These are phyloP conservation scores for Drosophila quasianomalipes DNA, from an alignment of 2,888 invertebrate species.

Conservation along the genomic window DNA sequence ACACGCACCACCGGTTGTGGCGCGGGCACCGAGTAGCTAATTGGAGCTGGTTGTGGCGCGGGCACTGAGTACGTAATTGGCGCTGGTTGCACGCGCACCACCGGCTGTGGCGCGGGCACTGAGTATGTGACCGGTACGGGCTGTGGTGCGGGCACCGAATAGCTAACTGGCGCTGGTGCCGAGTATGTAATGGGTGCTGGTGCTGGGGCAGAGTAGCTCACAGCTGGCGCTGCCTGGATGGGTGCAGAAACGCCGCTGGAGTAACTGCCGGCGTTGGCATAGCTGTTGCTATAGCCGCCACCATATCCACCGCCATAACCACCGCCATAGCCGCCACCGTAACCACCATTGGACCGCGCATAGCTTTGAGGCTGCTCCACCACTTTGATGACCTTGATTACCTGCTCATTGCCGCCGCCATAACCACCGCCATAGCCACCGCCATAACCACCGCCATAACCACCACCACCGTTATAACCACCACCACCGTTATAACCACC, in stretches of 20 bases:
- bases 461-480: conserved; percentile 28
- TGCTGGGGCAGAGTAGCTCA: conserved; percentile 32
- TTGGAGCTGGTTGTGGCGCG: conserved; percentile 27
- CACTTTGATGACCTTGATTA: conserved; percentile 79
- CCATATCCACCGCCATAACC: conserved; percentile 46
- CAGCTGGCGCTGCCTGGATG: conserved; percentile 38
- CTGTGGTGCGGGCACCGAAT: conserved; percentile 43
- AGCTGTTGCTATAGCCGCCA: conserved; percentile 47
- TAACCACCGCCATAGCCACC: conserved; percentile 8
- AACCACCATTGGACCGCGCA: conserved; percentile 43
- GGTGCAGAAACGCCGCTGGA: conserved; percentile 42
- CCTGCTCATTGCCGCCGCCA: conserved; percentile 44
- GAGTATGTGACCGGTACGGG: conserved; percentile 17
- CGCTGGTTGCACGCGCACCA: conserved; percentile 36
- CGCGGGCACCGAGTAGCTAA: conserved; percentile 12
- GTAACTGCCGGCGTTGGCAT: conserved; percentile 57
- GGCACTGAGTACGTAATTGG: conserved; percentile 27
- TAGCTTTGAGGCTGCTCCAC: conserved; percentile 71
- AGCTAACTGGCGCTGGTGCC: conserved; percentile 37
- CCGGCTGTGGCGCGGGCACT: conserved; percentile 44
- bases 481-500: conserved; percentile 42
- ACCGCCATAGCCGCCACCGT: conserved; percentile 46
- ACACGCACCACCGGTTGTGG: conserved; percentile 22
- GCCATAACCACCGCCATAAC: conserved; percentile 24
- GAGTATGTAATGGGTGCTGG: conserved; percentile 46